Base-by-base conservation (phyloP, 2,113 vertebrate species). In the Notiomystis cincta region DNA sequence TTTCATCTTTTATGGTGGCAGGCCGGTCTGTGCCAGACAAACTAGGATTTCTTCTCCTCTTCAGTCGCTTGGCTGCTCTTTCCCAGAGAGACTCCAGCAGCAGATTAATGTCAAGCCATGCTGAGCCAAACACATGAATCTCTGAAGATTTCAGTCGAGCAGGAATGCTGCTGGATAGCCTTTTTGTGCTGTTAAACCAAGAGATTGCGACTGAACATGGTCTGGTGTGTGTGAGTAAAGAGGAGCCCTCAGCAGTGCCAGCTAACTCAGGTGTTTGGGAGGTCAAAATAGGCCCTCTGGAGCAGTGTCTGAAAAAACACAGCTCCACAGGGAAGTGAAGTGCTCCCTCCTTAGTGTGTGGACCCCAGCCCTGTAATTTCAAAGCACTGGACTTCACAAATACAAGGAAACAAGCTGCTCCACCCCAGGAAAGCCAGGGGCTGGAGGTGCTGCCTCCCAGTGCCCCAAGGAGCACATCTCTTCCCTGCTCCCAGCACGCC, bases 1-100 rank as follows among this genome's bases (percentile, higher is more conserved):
- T 94, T 98, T 97, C 83, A 69, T 97, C 90, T 94, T 97, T 97
- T 97, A 89, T 94, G 92, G 83, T 94, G 89, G 94, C 86, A 83
- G 64, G 75, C 76, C 84, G 73, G 50, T 4, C 71, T 60, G 80
- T 93, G 87, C 94, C 95, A 97, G 90, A 96, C 86, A 50, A 97
- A 78, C 71, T 82, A 61, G 70, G 77, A 48, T 77, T 92, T 96
- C 89, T 95, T 70, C 37, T 92, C 35, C 61, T 65, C 90, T 69
- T 89, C 69, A 75, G 76, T 93, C 40, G 1, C 86, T 89, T 95
- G 82, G 94, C 87, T 95, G 92, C 47, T 73, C 64, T 83, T 91
- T 85, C 82, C 67, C 85, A 87, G 11, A 75, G 90, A 93, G 92
- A 92, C 38, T 96, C 96, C 95, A 94, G 48, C 44, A 93, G 89